Conservation (phyloP, 2,113 vertebrate species). For the Pseudorectes ferrugineus region DNA sequence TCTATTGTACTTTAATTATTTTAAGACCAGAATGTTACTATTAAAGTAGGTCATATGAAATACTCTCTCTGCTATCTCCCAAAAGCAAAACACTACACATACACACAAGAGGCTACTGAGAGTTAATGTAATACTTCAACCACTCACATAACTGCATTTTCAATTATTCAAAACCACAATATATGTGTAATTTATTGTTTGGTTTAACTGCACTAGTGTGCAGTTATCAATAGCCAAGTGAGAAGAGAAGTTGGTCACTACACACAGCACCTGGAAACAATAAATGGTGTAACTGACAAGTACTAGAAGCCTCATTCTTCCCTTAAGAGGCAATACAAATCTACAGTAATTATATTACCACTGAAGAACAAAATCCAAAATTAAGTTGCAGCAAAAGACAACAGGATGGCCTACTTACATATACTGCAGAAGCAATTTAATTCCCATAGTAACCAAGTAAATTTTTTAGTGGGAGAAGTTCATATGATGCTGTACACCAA, state of each 20-base stretch:
- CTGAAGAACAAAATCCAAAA: neutral
- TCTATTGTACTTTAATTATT: neutral
- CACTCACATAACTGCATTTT: neutral
- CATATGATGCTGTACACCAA: neutral
- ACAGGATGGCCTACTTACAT: neutral
- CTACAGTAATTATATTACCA: neutral
- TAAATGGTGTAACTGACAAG: neutral
- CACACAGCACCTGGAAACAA: neutral
- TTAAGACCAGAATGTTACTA: neutral
- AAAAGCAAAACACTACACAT: neutral
- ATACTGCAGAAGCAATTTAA: neutral
- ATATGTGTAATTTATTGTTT: neutral
- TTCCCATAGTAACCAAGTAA: neutral
- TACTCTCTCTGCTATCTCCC: neutral
- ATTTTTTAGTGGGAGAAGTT: neutral
- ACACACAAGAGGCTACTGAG: neutral
- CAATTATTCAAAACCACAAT: neutral
- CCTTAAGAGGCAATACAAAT: neutral
- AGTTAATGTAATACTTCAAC: neutral
- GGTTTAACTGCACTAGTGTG: neutral
- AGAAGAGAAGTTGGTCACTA: neutral
- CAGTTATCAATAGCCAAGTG: neutral
- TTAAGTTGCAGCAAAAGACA: neutral
- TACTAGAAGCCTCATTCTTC: neutral
- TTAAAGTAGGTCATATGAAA: neutral